Evolutionary conservation across 2,888 invertebrate genomes (phyloP).

Genomic region (Dolichomitus sp.): DNA sequence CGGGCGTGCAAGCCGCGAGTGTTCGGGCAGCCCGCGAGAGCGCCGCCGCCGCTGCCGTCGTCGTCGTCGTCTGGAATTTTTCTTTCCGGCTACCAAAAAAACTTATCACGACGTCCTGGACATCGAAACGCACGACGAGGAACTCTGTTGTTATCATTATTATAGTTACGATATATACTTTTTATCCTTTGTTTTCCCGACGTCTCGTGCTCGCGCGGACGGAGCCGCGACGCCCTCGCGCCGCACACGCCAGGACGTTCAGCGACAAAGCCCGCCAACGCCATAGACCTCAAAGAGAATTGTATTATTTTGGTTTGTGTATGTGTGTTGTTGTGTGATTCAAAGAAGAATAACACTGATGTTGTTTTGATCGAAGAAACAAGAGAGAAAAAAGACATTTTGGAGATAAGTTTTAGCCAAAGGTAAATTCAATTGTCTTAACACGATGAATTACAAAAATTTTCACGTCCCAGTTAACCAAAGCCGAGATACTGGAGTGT

Average conservation of each 20-base stretch:
- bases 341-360: no score
- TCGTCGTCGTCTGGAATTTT: neutral
- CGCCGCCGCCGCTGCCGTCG: slow-evolving; percentile 16
- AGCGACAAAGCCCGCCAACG: slow-evolving; percentile 12
- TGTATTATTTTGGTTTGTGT: no score
- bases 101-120: slow-evolving; percentile 11
- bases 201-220: slow-evolving; percentile 5
- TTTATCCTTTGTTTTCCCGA: neutral
- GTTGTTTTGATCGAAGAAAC: no score
- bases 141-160: neutral
- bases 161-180: neutral
- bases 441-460: slow-evolving; percentile 78
- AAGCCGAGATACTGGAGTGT: slow-evolving; percentile 84
- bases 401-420: no score
- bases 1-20: slow-evolving; percentile 26
- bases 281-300: no score
- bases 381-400: no score
- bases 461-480: slow-evolving; percentile 61
- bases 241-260: neutral
- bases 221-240: slow-evolving; percentile 5
- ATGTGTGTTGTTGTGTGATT: no score
- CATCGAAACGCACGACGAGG: neutral
- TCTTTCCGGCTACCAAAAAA: neutral
- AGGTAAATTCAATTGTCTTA: no score
- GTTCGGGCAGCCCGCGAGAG: slow-evolving; percentile 5